These are phyloP conservation scores for Chaetodon trifascialis DNA, from an alignment of 2,113 vertebrate genomes.

Conservation along the genomic window DNA sequence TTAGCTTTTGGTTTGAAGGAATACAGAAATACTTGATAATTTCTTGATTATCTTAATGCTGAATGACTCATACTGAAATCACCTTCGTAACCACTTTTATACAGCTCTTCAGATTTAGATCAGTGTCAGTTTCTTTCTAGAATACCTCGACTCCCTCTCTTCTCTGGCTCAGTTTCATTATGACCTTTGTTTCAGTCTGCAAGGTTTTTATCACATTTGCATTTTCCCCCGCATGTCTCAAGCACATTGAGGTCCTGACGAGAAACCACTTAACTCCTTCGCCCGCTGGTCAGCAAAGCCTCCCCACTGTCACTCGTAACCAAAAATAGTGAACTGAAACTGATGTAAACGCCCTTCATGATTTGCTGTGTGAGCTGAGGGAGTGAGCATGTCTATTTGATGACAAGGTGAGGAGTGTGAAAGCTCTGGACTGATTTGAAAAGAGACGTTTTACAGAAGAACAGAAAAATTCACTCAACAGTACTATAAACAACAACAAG, in stretches of 20 bases:
- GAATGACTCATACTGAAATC: background rate
- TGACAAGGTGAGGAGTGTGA: background rate
- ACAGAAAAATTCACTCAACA: slow-evolving; percentile 60
- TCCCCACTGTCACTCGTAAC: slow-evolving; percentile 22
- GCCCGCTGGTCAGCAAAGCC: slow-evolving; percentile 30
- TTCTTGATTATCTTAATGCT: slow-evolving; percentile 4
- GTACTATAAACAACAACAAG: slow-evolving; percentile 68
- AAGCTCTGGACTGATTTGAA: slow-evolving; percentile 29
- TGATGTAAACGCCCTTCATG: slow-evolving; percentile 37
- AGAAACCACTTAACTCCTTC: slow-evolving; percentile 40
- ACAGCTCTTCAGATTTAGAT: background rate
- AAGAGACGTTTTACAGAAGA: slow-evolving; percentile 50
- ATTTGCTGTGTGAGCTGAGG: slow-evolving; percentile 29
- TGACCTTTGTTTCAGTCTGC: slow-evolving; percentile 51
- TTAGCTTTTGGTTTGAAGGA: background rate
- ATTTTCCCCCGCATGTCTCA: slow-evolving; percentile 41
- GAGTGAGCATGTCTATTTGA: slow-evolving; percentile 10
- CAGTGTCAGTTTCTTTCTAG: background rate
- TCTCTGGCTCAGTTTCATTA: slow-evolving; percentile 43
- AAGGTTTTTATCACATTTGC: slow-evolving; percentile 47
- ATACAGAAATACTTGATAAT: background rate
- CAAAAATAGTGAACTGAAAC: slow-evolving; percentile 60
- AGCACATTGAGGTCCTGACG: slow-evolving; percentile 24
- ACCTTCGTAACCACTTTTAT: background rate
- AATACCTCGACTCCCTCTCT: background rate